A percentile compares a stretch with the other conserved stretches of the same genome.
Conservation (phyloP, 1,140 invertebrate species). For the Anadara kagoshimensis region DNA sequence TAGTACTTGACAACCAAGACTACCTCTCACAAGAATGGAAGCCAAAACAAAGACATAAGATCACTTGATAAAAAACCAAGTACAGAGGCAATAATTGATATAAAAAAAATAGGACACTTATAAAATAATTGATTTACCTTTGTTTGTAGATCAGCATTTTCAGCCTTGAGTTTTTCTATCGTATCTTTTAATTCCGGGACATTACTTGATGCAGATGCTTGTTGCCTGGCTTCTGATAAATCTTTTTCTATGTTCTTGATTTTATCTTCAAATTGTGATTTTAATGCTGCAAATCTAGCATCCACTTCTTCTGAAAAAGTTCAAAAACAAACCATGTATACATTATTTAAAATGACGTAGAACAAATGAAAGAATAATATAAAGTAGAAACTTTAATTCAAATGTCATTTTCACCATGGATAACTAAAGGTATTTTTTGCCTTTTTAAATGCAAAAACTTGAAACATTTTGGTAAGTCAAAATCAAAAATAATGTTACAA, state of each 20-base stretch:
- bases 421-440: too few species aligned
- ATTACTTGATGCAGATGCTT: background rate
- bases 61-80: too few species aligned
- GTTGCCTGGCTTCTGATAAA: constrained; percentile 79
- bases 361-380: constrained; percentile 6
- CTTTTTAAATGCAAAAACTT: too few species aligned
- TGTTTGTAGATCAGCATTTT: constrained; percentile 69
- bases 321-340: background rate
- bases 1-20: too few species aligned
- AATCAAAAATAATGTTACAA: too few species aligned
- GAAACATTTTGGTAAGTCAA: too few species aligned
- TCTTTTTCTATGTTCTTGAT: constrained; percentile 85
- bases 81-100: too few species aligned
- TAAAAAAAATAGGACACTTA: too few species aligned
- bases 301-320: constrained; percentile 41
- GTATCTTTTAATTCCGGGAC: constrained; percentile 19
- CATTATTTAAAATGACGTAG: too few species aligned
- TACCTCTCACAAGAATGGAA: too few species aligned
- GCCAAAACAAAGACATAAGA: too few species aligned
- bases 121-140: constrained; percentile 72
- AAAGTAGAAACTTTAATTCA: background rate
- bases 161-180: constrained; percentile 60
- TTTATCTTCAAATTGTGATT: constrained; percentile 83
- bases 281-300: constrained; percentile 77
- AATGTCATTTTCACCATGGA: too few species aligned